Base-by-base conservation (phyloP, 2,888 invertebrate genomes). In the Cosmorhoe ocellata region DNA sequence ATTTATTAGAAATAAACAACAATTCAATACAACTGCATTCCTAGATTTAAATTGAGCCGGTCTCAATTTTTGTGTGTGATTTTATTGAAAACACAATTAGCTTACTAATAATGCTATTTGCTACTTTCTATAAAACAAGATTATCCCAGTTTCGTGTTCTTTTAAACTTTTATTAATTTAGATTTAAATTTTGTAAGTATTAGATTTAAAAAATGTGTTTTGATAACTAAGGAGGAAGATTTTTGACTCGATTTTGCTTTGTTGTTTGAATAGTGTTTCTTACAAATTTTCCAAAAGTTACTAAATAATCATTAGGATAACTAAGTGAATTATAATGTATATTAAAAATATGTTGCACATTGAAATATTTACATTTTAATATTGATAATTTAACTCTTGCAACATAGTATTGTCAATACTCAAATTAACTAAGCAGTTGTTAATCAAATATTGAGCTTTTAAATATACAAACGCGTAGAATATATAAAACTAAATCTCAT, bases 21-120 rank as follows among this genome's bases (percentile, higher is more conserved):
- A n/a, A n/a, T 52, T 22, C 27, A 52, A 48, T 58, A 52, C 41
- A 61, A 57, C 57, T 64, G 65, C 71, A 75, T 74, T 77, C 66
- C 67, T 71, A 66, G 69, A 53, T 56, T 60, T 68, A 59, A 48
- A 59, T 66, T 72, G 72, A 73, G 71, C 75, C 56, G 76, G 74
- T 56, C 72, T 75, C 74, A 65, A 59, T 61, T 39, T 44, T 40
- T 51, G 36, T 58, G 58, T 54, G 59, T 52, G 43, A 18, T 42
- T 52, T 34, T 18, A n/a, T 24, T 24, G 24, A 24, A 24, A 7
- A 24, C 24, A 24, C 24, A 24, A 24, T 18, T 18, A 18, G 18
- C 18, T 18, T 18, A 2, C 5, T 18, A 18, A 11, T 6, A 30
- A 33, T 33, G 14, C 5, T 33, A 8, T 33, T 33, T 14, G 34